Evolutionary conservation across 1,140 invertebrate genomes (phyloP).

Genomic region (Acromyrmex heyeri): DNA sequence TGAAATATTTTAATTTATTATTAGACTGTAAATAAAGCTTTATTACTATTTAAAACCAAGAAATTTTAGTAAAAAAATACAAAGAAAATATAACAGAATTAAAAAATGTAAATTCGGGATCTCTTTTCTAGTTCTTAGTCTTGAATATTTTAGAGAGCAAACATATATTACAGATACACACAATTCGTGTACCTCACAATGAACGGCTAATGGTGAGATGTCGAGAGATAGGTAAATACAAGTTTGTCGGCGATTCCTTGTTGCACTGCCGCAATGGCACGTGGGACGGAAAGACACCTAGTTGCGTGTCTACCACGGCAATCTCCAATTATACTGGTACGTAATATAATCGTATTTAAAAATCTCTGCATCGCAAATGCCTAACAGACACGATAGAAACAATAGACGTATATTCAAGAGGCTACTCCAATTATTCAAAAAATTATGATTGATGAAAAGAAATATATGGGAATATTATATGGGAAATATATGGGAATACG

Average conservation of each 20-base stretch:
- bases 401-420: not conserved
- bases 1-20: not conserved
- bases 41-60: not conserved
- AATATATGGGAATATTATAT: not conserved
- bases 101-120: not conserved
- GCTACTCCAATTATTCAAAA: not conserved
- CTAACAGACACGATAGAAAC: not conserved
- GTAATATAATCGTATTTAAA: constrained; percentile 16
- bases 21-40: not conserved
- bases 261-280: constrained; percentile 92
- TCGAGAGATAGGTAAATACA: constrained; percentile 93
- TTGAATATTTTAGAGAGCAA: constrained; percentile 10
- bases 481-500: not conserved
- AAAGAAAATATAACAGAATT: not conserved
- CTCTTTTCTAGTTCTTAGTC: not conserved
- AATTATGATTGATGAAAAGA: not conserved
- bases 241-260: constrained; percentile 90
- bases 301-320: constrained; percentile 93
- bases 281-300: constrained; percentile 91
- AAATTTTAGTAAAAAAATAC: not conserved
- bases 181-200: constrained; percentile 88
- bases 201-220: constrained; percentile 91
- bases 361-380: not conserved
- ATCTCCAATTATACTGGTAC: constrained; percentile 94
- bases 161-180: constrained; percentile 81